Base-by-base conservation (phyloP, 1,140 invertebrate genomes). In the Choristoneura fumiferana region DNA sequence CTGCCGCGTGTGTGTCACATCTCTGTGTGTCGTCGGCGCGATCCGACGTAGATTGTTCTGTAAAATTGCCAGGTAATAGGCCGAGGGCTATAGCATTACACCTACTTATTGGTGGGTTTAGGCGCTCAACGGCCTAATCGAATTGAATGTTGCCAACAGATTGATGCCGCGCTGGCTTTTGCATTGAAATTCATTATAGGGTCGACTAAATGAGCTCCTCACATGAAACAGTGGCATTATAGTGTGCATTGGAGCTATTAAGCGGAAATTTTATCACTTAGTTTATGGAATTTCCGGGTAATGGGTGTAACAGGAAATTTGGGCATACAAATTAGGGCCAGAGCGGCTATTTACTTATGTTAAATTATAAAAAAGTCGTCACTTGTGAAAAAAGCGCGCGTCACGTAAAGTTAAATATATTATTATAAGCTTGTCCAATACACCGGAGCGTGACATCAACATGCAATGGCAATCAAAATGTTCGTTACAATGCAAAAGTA, bases 51-150 rank as follows among this genome's bases (percentile, higher is more conserved):
- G 83, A 85, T 87, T 85, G 82, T 85, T 87, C 85, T 85, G 85
- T 88, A 82, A 88, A 88, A 88, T 88, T 87, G 84, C 84, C 85
- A 88, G 85, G 85, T 88, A 88, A 88, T 88, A 88, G 84, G 83
- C 82, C 71, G 79, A 80, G 77, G 81, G 84, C 83, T 88, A 79
- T 82, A 81, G 77, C 73, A 83, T 85, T 87, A 87, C 82, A 87
- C 81, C 81, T 83, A 87, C 77, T 86, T 84, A 86, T 86, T 83
- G 80, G 77, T 77, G 68, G 75, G 72, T 76, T 84, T 84, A 82
- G 79, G 69, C 74, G 80, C 71, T 83, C 75, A 79, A 77, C 71
- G 68, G 70, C 72, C 73, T 84, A 84, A 88, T 84, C 81, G 72
- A 85, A 81, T 87, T 84, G 67, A 82, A 84, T 85, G 82, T 80